These are phyloP conservation scores for Melinaea marsaeus DNA, from an alignment of 2,888 invertebrate genomes.

Conservation along the genomic window DNA sequence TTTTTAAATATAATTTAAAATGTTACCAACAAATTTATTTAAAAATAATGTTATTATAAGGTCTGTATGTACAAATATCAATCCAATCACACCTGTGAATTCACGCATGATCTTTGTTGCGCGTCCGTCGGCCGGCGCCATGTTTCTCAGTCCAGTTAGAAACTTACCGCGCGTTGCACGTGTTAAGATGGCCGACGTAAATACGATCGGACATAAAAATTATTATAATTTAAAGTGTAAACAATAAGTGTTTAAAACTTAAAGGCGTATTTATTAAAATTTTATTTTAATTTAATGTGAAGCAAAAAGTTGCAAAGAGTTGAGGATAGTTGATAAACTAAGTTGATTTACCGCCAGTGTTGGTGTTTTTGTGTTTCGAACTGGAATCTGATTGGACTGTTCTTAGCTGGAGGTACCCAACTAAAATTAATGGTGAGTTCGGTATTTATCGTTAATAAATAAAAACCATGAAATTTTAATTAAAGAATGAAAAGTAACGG, in stretches of 20 bases:
- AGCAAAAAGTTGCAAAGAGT: constrained; percentile 23
- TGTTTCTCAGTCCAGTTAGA: constrained; percentile 65
- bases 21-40: no score
- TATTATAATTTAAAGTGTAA: constrained; percentile 10
- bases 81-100: constrained; percentile 39
- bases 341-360: constrained; percentile 28
- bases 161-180: constrained; percentile 41
- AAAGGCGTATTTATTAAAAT: constrained; percentile 6
- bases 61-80: background rate
- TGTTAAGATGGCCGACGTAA: constrained; percentile 34
- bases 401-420: constrained; percentile 19
- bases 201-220: constrained; percentile 28
- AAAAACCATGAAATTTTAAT: constrained; percentile 1
- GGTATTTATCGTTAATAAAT: background rate
- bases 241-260: constrained; percentile 1
- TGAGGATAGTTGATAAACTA: constrained; percentile 8
- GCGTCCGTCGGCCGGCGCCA: constrained; percentile 47
- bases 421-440: constrained; percentile 19
- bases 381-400: constrained; percentile 53
- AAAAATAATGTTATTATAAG: background rate
- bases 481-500: no score
- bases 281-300: constrained; percentile 7
- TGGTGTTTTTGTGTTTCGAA: constrained; percentile 40
- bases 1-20: background rate
- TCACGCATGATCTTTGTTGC: constrained; percentile 57